phyloP scores from a whole-genome alignment of 1,140 invertebrate species.

The Drosophila bifasciata region DNA sequence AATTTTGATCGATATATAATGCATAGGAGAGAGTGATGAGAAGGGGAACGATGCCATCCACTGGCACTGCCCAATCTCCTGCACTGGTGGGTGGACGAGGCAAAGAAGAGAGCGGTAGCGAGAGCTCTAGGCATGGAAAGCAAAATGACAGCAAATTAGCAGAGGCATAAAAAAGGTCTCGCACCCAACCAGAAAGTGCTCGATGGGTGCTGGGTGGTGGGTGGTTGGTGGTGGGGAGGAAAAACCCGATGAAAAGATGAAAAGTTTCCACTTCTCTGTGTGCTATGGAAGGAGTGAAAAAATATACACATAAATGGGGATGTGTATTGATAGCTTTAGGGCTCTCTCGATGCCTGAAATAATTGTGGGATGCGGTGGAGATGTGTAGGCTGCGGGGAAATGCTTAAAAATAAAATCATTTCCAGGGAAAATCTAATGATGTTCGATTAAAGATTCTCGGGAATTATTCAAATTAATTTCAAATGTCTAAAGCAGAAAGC shows the following conservation, averaged over 20 bases:
- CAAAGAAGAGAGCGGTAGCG: not conserved
- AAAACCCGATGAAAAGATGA: conserved; percentile 34
- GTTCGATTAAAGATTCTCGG: too few species aligned
- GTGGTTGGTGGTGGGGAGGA: not conserved
- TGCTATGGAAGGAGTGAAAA: conserved; percentile 35
- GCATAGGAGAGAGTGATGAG: conserved; percentile 26
- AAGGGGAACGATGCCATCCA: too few species aligned
- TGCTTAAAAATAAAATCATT: conserved; percentile 12
- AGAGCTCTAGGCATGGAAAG: conserved; percentile 52
- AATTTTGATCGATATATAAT: conserved; percentile 83
- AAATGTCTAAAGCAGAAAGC: too few species aligned
- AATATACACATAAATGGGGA: conserved; percentile 19
- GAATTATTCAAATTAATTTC: not conserved
- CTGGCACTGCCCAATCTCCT: too few species aligned
- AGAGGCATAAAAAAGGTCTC: conserved; percentile 61
- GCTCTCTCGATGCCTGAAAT: conserved; percentile 37
- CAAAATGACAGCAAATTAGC: conserved; percentile 81
- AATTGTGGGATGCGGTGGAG: conserved; percentile 23
- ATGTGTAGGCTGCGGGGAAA: conserved; percentile 5
- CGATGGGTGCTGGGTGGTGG: conserved; percentile 1
- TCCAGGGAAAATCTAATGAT: not conserved
- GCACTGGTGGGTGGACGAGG: not conserved
- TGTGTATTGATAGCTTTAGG: conserved; percentile 30
- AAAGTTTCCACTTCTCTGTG: conserved; percentile 25
- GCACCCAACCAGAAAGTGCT: conserved; percentile 50